Base-by-base conservation (phyloP, 2,113 vertebrate species). In the Brachyhypopomus gauderio region DNA sequence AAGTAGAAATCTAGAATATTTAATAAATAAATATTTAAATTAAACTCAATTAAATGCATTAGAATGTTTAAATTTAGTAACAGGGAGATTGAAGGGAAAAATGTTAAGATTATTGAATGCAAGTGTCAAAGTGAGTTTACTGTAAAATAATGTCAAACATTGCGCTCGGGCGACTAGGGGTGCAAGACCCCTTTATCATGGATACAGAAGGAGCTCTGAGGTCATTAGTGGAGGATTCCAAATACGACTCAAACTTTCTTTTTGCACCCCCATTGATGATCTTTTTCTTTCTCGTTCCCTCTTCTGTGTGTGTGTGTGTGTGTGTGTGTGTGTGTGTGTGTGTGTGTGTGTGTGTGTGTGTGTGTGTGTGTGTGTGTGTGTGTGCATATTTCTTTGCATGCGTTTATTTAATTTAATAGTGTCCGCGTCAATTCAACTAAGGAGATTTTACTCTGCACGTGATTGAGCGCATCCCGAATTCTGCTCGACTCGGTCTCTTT, bases 201-300 rank as follows among this genome's bases (percentile, higher is more conserved):
- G 85, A 66, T 59, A 81, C 78, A 74, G 6, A 72, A 67, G 30
- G 30, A 63, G 63, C 25, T 45, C 64, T 74, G 48, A 78, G 27
- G 83, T 78, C 71, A 77, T 75, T 66, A 48, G 56, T 72, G 75
- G 78, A 77, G 45, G 25, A 60, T 64, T 83, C 23, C 41, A 36
- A 66, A 25, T 48, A 59, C 81, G 79, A 86, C 74, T 75, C 78
- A 78, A 66, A 72, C 58, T 75, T 86, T 71, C 25, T 71, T 71
- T 48, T 12, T 38, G 41, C 72, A 48, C 36, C 22, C 74, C 45
- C 56, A 77, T 52, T 48, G 48, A 67, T 75, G 71, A 69, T 30
- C 30, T 30, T 3, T 30, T 4, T 52, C 20, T 38, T 25, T 67
- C 22, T 19, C 60, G 30, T 30, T 30, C 30, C 3, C 30, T 30